Evolutionary conservation across 2,113 vertebrate genomes (phyloP).

Genomic region (Amblyopsis rosae): DNA sequence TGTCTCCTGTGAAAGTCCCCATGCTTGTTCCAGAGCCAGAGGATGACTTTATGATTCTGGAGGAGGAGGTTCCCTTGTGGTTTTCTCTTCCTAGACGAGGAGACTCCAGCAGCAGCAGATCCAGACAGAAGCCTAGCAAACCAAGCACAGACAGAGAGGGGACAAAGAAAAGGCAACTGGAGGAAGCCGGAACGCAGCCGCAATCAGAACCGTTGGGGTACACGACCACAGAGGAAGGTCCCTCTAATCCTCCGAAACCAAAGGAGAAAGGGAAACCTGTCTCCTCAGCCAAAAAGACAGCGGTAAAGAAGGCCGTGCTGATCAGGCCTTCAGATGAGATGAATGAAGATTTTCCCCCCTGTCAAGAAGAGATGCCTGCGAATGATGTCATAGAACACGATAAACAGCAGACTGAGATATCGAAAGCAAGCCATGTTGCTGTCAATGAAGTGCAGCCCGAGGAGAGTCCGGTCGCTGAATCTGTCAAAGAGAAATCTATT

Average conservation of each 20-base stretch:
- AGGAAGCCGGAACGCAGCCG: constrained; percentile 16
- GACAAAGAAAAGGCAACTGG: not conserved
- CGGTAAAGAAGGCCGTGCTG: not conserved
- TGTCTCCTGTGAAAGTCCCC: constrained; percentile 30
- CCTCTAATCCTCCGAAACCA: not conserved
- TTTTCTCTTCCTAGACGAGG: constrained; percentile 64
- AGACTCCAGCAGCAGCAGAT: constrained; percentile 18
- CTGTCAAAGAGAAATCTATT: not conserved
- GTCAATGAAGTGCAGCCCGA: constrained; percentile 4
- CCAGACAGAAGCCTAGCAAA: constrained; percentile 7
- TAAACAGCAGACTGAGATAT: constrained; percentile 37
- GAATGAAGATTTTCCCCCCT: not conserved
- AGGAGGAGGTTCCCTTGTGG: constrained; percentile 59
- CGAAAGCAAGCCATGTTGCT: constrained; percentile 4
- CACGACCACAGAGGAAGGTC: not conserved
- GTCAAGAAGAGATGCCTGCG: constrained; percentile 12
- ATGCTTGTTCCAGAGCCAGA: constrained; percentile 47
- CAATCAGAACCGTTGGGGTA: not conserved
- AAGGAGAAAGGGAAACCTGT: constrained; percentile 6
- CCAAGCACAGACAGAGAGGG: constrained; percentile 32
- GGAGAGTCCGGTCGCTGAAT: not conserved
- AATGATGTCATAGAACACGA: constrained; percentile 6
- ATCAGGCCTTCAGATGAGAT: not conserved
- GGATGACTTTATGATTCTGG: constrained; percentile 75
- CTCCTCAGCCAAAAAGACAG: not conserved